Evolutionary conservation across 1,140 invertebrate genomes (phyloP).

Genomic region (Lepeophtheirus salmonis): DNA sequence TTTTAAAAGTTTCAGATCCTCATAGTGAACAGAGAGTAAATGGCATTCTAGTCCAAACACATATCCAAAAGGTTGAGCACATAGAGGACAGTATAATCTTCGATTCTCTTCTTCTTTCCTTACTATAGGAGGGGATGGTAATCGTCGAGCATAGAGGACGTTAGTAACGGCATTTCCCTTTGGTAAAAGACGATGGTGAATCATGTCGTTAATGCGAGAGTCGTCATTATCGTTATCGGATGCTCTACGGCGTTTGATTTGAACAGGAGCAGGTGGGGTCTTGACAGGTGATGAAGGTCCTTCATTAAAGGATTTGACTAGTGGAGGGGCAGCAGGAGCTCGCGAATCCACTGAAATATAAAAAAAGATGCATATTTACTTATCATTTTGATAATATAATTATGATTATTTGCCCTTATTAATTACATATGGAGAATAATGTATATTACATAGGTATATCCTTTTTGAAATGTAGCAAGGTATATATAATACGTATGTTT

Average conservation of each 20-base stretch:
- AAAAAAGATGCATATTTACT: no score
- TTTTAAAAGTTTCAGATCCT: constrained; percentile 3
- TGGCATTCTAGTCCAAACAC: constrained; percentile 11
- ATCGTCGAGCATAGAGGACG: background rate
- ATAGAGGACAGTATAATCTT: constrained; percentile 10
- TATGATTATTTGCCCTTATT: no score
- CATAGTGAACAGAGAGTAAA: constrained; percentile 5
- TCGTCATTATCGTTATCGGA: background rate
- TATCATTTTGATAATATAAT: no score
- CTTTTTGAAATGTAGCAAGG: no score
- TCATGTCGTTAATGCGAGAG: background rate
- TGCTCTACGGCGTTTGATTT: background rate
- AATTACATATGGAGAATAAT: no score
- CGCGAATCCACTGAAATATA: background rate
- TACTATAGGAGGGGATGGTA: constrained; percentile 3
- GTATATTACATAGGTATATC: no score
- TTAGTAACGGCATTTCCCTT: constrained; percentile 4
- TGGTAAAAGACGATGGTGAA: background rate
- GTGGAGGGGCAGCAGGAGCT: background rate
- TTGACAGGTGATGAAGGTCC: background rate
- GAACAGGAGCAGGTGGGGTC: background rate
- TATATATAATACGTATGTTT: no score
- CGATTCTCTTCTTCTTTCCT: background rate
- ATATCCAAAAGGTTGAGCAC: constrained; percentile 11
- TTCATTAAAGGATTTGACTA: background rate